These are phyloP conservation scores for Notolepis coatsorum DNA, from an alignment of 2,797 vertebrate species.

Conservation along the genomic window DNA sequence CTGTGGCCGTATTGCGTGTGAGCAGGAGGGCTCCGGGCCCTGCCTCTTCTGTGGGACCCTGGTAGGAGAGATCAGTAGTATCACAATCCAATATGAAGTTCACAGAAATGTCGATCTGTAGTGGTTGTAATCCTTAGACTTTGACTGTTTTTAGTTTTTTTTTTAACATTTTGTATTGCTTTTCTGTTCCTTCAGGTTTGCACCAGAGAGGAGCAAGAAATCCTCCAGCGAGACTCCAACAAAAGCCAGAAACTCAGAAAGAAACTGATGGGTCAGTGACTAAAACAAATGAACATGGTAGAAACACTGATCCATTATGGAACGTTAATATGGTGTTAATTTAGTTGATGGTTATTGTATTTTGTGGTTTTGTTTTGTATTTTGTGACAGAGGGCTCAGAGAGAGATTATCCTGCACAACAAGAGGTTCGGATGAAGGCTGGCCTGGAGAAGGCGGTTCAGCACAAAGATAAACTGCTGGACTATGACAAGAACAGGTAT, in stretches of 20 bases:
- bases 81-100: neutral
- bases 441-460: slow-evolving; percentile 92
- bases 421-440: slow-evolving; percentile 85
- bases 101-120: neutral
- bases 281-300: neutral
- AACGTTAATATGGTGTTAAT: neutral
- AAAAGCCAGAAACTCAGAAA: slow-evolving; percentile 97
- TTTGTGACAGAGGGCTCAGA: slow-evolving; percentile 54
- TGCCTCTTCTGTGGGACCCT: slow-evolving; percentile 94
- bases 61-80: slow-evolving; percentile 74
- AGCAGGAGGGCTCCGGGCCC: slow-evolving; percentile 96
- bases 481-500: slow-evolving; percentile 95
- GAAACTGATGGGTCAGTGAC: slow-evolving; percentile 95
- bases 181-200: slow-evolving; percentile 85
- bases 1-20: slow-evolving; percentile 95
- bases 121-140: neutral
- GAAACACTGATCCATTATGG: neutral
- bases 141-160: neutral
- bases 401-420: slow-evolving; percentile 86
- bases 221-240: slow-evolving; percentile 95
- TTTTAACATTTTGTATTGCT: neutral
- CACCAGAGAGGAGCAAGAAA: slow-evolving; percentile 94
- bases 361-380: neutral
- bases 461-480: slow-evolving; percentile 96
- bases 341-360: neutral